A percentile compares a stretch with the other conserved stretches of the same genome.
Conservation (phyloP, 2,888 invertebrate species). For the Gortyna flavago region DNA sequence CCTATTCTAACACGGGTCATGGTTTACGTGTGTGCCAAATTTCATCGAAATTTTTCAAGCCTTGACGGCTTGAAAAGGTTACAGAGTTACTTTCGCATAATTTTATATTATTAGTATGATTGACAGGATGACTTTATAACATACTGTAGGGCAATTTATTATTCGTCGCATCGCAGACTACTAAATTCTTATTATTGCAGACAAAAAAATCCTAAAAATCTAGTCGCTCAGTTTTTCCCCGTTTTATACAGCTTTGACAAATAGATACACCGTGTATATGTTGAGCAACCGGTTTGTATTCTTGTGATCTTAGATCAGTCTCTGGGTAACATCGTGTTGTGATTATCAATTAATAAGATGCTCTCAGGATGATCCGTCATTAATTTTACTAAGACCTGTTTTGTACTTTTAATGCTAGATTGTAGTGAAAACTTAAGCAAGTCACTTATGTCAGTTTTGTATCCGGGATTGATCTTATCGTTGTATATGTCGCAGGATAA, state of each 20-base stretch:
- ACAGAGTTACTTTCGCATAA: too few species aligned
- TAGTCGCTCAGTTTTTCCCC: not conserved
- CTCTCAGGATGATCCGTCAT: slow-evolving; percentile 55
- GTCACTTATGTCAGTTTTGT: slow-evolving; percentile 11
- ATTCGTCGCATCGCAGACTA: not conserved
- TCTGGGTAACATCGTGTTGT: slow-evolving; percentile 24
- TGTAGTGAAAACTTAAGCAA: slow-evolving; percentile 4
- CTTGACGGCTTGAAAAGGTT: too few species aligned
- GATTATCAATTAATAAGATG: slow-evolving; percentile 42
- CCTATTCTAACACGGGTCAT: too few species aligned
- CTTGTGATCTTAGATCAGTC: slow-evolving; percentile 32
- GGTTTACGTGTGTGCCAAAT: too few species aligned
- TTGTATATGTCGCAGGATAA: not conserved
- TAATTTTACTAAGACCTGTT: slow-evolving; percentile 34
- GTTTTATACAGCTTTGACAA: slow-evolving; percentile 35
- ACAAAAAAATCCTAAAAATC: not conserved
- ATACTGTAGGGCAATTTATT: not conserved
- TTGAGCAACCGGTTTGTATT: slow-evolving; percentile 58
- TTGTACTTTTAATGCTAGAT: slow-evolving; percentile 1
- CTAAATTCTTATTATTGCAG: not conserved
- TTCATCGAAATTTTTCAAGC: too few species aligned
- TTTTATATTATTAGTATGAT: too few species aligned
- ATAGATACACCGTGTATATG: slow-evolving; percentile 32
- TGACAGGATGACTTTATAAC: too few species aligned
- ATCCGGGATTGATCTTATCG: slow-evolving; percentile 10